Conservation (phyloP, 2,797 vertebrate species). For the Neoniphon sammara region DNA sequence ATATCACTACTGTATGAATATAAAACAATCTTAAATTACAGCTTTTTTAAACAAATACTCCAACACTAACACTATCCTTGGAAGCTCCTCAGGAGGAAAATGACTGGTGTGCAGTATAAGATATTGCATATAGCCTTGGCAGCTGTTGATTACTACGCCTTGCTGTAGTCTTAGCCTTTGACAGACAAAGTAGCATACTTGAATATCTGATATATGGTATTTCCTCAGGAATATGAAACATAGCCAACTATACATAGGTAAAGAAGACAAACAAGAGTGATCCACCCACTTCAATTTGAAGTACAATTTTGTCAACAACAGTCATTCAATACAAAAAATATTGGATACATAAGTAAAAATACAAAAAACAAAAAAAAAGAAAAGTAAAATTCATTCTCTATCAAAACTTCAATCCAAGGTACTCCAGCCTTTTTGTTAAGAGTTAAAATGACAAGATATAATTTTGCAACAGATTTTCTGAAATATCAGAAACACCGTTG, state of each 20-base stretch:
- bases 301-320: slow-evolving; percentile 84
- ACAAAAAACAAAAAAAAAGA: slow-evolving; percentile 72
- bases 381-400: slow-evolving; percentile 57
- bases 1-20: slow-evolving; percentile 83
- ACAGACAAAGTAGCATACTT: slow-evolving; percentile 55
- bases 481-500: slow-evolving; percentile 62
- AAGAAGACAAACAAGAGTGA: slow-evolving; percentile 71
- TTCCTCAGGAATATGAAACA: slow-evolving; percentile 75
- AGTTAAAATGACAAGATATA: slow-evolving; percentile 67
- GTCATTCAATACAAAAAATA: slow-evolving; percentile 81
- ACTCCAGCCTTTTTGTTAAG: slow-evolving; percentile 71
- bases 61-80: slow-evolving; percentile 53
- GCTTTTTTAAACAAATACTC: slow-evolving; percentile 76
- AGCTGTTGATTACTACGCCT: slow-evolving; percentile 65
- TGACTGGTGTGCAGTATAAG: slow-evolving; percentile 59
- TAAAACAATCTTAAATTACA: slow-evolving; percentile 83
- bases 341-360: slow-evolving; percentile 80
- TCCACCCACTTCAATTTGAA: slow-evolving; percentile 90
- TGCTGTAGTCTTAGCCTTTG: slow-evolving; percentile 55
- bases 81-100: slow-evolving; percentile 69
- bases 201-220: slow-evolving; percentile 59
- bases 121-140: slow-evolving; percentile 78
- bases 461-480: slow-evolving; percentile 45
- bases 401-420: slow-evolving; percentile 78
- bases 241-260: slow-evolving; percentile 68